Percentiles rank a stretch among this genome's conserved stretches.
Conservation (phyloP, 2,888 invertebrate genomes). For the Amphipyra tragopoginis region DNA sequence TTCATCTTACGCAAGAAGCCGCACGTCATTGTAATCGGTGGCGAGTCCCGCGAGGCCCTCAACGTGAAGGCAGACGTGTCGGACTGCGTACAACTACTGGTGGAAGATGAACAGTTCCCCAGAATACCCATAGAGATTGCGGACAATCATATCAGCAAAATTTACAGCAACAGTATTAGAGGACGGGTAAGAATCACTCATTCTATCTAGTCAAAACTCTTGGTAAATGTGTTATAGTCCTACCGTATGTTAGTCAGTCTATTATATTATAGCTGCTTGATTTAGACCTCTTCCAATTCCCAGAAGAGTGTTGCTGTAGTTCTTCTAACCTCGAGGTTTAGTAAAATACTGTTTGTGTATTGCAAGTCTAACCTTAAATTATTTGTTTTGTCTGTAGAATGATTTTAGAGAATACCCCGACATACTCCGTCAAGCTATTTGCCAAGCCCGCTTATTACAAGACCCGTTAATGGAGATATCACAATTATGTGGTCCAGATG, state of each 20-base stretch:
- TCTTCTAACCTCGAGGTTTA: too few species aligned
- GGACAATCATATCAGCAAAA: conserved; percentile 97
- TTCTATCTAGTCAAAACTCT: too few species aligned
- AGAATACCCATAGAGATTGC: conserved; percentile 96
- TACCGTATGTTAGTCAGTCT: too few species aligned
- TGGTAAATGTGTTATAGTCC: too few species aligned
- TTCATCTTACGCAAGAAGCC: conserved; percentile 98
- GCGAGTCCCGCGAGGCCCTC: conserved; percentile 96
- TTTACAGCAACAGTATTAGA: conserved; percentile 97
- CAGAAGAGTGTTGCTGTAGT: too few species aligned
- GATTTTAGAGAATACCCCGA: conserved; percentile 98
- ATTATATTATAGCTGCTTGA: too few species aligned
- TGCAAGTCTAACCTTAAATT: background rate
- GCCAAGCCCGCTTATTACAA: conserved; percentile 96
- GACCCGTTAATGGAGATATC: conserved; percentile 99
- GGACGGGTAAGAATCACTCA: conserved; percentile 90
- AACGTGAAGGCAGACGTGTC: conserved; percentile 95
- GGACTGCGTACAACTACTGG: conserved; percentile 93
- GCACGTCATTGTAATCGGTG: conserved; percentile 97
- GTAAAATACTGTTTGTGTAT: too few species aligned
- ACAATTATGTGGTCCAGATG: conserved; percentile 98
- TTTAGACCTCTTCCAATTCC: too few species aligned
- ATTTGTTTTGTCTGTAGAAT: conserved; percentile 74
- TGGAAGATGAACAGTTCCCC: conserved; percentile 96
- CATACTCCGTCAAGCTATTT: conserved; percentile 97